Percentiles rank a stretch among this genome's conserved stretches.
These are phyloP conservation scores for Molossus alvarezi DNA, from an alignment of 2,797 vertebrate species.

Conservation along the genomic window DNA sequence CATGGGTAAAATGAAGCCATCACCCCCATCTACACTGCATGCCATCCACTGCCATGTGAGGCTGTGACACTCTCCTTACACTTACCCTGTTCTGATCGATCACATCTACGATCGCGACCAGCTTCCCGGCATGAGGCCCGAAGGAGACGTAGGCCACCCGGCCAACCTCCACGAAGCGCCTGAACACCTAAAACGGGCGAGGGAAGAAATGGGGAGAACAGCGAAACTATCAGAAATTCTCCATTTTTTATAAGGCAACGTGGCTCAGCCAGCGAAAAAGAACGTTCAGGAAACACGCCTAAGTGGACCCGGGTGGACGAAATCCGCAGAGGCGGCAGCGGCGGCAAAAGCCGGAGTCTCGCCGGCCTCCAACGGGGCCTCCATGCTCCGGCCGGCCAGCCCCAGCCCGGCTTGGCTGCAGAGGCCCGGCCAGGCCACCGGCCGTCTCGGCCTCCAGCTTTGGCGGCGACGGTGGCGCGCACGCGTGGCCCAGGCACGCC, in stretches of 20 bases:
- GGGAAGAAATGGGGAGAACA: fast-evolving
- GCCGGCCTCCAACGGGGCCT: too few relatives aligned
- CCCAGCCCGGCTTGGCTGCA: fast-evolving
- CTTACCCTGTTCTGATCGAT: slow-evolving; percentile 98
- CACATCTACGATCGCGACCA: slow-evolving; percentile 98
- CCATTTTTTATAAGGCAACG: fast-evolving
- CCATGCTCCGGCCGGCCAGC: neutral
- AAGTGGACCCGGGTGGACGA: fast-evolving
- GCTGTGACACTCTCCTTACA: fast-evolving
- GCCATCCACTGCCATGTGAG: neutral
- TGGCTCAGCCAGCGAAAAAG: fast-evolving
- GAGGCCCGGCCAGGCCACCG: fast-evolving
- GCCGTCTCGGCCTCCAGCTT: too few relatives aligned
- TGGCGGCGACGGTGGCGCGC: neutral
- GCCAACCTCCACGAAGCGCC: slow-evolving; percentile 98
- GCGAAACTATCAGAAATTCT: fast-evolving
- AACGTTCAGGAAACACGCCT: fast-evolving
- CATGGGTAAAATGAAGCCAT: neutral
- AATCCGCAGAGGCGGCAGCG: neutral
- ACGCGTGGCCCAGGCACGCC: neutral
- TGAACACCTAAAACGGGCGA: slow-evolving; percentile 94
- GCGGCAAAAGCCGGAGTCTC: neutral
- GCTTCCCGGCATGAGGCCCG: slow-evolving; percentile 96
- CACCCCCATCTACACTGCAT: fast-evolving
- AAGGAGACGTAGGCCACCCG: slow-evolving; percentile 97